Base-by-base conservation (phyloP, 2,797 vertebrate species). In the Clangula hyemalis region DNA sequence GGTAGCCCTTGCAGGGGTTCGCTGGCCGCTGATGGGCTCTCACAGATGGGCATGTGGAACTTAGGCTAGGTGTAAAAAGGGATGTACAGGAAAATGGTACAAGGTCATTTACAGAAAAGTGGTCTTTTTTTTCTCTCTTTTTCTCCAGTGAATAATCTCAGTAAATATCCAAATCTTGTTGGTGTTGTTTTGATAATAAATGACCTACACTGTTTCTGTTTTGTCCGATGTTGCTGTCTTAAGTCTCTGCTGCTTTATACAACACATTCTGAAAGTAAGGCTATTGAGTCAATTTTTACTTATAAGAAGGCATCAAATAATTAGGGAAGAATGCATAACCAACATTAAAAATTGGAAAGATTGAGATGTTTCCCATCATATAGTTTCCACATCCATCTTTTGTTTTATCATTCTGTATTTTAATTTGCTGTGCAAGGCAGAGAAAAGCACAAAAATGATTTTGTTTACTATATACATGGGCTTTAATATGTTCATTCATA, bases 81-180 rank as follows among this genome's bases (percentile, higher is more conserved):
- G 51, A 13, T 49, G 49, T 13, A 19, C 13, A 51, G 49, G 60
- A 47, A 43, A 72, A 62, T 7, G 10, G 28, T 64, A 36, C 10
- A 24, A 28, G 15, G 39, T 41, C 51, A 10, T 89, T 85, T 62
- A 56, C n/a, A 32, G 56, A 13, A 10, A 72, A 80, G 30, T 34
- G 8, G 5, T 30, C 1, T 38, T 10, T 8, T 10, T 8, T 8
- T 17, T 32, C 8, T 27, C 13, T 27, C 7, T 30, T 1, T 17
- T 30, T 66, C 22, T 71, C 21, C 8, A 22, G 4, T 60, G 87
- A 74, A 75, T 34, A 34, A n/a, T 65, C 30, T 65, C 20, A 24
- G 25, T 65, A 84, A 70, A 69, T 45, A 85, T 24, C n/a, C 1
- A 8, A 8, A 32, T 58, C 20, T 64, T 70, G 27, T 82, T 61